These are phyloP conservation scores for Astropecten irregularis DNA, from an alignment of 53 echinoderm and acorn worm genomes.

Conservation along the genomic window DNA sequence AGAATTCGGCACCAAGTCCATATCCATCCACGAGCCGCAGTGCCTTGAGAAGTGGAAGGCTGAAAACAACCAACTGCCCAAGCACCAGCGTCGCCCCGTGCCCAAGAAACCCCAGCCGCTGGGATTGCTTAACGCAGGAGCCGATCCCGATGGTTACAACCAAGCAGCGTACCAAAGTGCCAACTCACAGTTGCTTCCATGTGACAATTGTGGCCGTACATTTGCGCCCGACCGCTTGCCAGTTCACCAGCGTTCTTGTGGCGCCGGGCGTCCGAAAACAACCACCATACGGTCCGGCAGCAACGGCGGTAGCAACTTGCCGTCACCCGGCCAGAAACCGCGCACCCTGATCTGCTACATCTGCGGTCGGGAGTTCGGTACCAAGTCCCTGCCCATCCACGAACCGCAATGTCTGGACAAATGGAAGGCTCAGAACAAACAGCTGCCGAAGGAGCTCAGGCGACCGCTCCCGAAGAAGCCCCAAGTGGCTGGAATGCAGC, in stretches of 20 bases:
- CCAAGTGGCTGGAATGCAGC: constrained; percentile 10
- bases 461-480: constrained; percentile 72
- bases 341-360: constrained; percentile 89
- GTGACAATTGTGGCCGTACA: constrained; percentile 86
- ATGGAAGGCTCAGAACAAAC: constrained; percentile 83
- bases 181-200: constrained; percentile 80
- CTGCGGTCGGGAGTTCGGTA: constrained; percentile 94
- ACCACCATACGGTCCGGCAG: constrained; percentile 10
- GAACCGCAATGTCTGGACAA: constrained; percentile 90
- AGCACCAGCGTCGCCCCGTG: constrained; percentile 70
- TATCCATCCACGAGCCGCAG: constrained; percentile 96
- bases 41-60: constrained; percentile 93
- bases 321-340: constrained; percentile 48
- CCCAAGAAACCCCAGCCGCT: constrained; percentile 72
- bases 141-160: constrained; percentile 68
- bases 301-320: neutral
- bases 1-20: constrained; percentile 94
- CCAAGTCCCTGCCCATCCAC: constrained; percentile 85
- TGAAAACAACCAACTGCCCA: constrained; percentile 83
- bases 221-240: constrained; percentile 92
- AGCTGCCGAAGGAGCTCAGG: constrained; percentile 71
- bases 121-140: neutral
- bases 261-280: constrained; percentile 42
- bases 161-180: constrained; percentile 82
- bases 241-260: constrained; percentile 84